Evolutionary conservation across 2,888 invertebrate species (phyloP).

Genomic region (Anarsia innoxiella): DNA sequence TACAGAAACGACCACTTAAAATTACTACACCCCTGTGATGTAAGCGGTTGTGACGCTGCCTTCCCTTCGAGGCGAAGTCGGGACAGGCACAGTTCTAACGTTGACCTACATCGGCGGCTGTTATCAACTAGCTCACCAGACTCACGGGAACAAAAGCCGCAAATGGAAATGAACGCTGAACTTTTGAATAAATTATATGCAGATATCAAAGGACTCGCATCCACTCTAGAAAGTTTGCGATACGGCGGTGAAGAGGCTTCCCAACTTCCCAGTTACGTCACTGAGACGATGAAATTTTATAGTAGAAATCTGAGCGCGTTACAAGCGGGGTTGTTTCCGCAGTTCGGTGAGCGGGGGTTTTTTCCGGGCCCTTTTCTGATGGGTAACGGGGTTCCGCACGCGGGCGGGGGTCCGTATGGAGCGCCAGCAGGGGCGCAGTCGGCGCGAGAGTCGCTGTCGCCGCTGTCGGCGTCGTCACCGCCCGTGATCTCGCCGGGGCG

Average conservation of each 20-base stretch:
- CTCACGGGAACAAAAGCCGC: slow-evolving; percentile 69
- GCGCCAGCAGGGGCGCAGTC: slow-evolving; percentile 57
- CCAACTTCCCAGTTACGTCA: slow-evolving; percentile 60
- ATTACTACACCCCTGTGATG: slow-evolving; percentile 91
- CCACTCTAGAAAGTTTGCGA: slow-evolving; percentile 78
- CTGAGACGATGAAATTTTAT: slow-evolving; percentile 71
- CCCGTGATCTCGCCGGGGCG: slow-evolving; percentile 65
- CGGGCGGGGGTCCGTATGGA: slow-evolving; percentile 53
- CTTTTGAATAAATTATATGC: slow-evolving; percentile 88
- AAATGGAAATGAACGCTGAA: slow-evolving; percentile 83
- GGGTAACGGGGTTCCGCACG: slow-evolving; percentile 52
- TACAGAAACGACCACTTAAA: slow-evolving; percentile 94
- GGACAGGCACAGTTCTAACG: slow-evolving; percentile 76
- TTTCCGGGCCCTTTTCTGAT: slow-evolving; percentile 63
- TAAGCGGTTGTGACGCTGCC: slow-evolving; percentile 92
- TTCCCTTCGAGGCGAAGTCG: slow-evolving; percentile 88
- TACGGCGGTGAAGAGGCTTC: slow-evolving; percentile 62
- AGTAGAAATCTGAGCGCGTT: slow-evolving; percentile 61
- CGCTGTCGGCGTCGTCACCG: slow-evolving; percentile 64
- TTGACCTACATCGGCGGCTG: slow-evolving; percentile 68
- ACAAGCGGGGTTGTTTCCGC: slow-evolving; percentile 62
- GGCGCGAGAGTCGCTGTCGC: slow-evolving; percentile 63
- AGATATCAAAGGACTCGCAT: slow-evolving; percentile 78
- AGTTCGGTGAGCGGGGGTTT: slow-evolving; percentile 57
- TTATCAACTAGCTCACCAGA: slow-evolving; percentile 66